Evolutionary conservation across 2,797 vertebrate genomes (phyloP).

Genomic region (Natrix natrix): DNA sequence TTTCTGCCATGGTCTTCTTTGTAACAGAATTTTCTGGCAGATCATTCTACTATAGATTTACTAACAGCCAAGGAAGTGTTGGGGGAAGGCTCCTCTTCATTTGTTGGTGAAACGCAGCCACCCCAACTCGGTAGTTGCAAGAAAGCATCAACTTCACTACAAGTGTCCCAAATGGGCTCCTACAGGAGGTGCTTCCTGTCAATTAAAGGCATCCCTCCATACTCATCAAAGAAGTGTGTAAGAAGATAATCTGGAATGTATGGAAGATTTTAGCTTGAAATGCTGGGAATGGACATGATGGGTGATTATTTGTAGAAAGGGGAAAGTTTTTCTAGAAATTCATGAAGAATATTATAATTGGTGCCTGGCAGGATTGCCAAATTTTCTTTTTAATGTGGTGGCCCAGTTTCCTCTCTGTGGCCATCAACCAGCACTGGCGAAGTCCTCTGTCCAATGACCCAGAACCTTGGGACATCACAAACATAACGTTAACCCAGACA

Average conservation of each 20-base stretch:
- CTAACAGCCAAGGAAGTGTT: neutral
- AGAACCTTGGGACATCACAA: neutral
- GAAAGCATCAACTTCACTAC: neutral
- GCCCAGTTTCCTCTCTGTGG: neutral
- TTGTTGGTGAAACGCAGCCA: neutral
- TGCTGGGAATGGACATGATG: neutral
- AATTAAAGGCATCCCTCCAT: neutral
- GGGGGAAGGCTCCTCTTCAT: neutral
- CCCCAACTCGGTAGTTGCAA: neutral
- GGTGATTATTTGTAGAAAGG: neutral
- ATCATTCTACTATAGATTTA: neutral
- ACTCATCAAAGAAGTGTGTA: neutral
- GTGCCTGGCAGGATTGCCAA: neutral
- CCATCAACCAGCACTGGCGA: neutral
- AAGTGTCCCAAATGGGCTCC: neutral
- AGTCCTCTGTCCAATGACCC: too few species aligned
- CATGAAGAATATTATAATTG: neutral
- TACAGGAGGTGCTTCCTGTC: neutral
- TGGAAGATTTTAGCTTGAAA: neutral
- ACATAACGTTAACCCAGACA: neutral
- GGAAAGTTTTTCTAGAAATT: neutral
- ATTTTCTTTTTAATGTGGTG: neutral
- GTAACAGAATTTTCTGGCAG: neutral
- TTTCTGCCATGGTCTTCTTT: neutral
- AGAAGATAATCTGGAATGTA: neutral